These are phyloP conservation scores for Drepana falcataria DNA, from an alignment of 2,888 invertebrate species.

Conservation along the genomic window DNA sequence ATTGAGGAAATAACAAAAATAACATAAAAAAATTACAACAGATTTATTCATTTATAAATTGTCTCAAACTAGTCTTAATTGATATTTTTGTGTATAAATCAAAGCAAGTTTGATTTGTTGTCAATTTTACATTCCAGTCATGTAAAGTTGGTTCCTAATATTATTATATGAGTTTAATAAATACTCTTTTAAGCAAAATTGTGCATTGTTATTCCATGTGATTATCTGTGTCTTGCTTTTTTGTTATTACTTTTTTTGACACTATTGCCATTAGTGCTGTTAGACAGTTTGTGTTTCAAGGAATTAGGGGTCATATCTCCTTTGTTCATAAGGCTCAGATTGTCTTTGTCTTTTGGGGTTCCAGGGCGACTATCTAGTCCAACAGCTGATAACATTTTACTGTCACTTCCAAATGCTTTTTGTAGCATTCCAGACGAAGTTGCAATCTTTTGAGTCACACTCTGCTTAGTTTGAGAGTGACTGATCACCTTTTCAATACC, in stretches of 20 bases:
- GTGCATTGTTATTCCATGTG: background rate
- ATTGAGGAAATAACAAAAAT: too few relatives aligned
- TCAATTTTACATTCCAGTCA: too few relatives aligned
- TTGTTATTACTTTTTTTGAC: constrained; percentile 89
- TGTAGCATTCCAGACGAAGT: constrained; percentile 60
- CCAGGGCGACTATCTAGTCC: constrained; percentile 68
- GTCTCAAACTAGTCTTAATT: too few relatives aligned
- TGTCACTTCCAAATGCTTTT: constrained; percentile 62
- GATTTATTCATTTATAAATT: too few relatives aligned
- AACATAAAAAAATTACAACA: too few relatives aligned
- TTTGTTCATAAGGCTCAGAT: constrained; percentile 48
- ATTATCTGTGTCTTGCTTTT: constrained; percentile 89
- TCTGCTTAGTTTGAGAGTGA: constrained; percentile 57
- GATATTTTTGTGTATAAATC: too few relatives aligned
- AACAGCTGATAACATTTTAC: constrained; percentile 59
- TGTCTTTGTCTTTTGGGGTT: constrained; percentile 72
- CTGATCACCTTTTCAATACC: constrained; percentile 59
- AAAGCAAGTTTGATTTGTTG: too few relatives aligned
- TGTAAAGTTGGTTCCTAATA: too few relatives aligned
- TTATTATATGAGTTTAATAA: too few relatives aligned
- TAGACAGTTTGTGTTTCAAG: constrained; percentile 74
- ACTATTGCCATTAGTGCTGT: constrained; percentile 60
- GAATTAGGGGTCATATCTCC: constrained; percentile 61
- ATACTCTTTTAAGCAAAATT: too few relatives aligned
- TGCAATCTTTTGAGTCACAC: constrained; percentile 61